These are phyloP conservation scores for Ptychoptera albimana DNA, from an alignment of 2,888 invertebrate genomes.

Conservation along the genomic window DNA sequence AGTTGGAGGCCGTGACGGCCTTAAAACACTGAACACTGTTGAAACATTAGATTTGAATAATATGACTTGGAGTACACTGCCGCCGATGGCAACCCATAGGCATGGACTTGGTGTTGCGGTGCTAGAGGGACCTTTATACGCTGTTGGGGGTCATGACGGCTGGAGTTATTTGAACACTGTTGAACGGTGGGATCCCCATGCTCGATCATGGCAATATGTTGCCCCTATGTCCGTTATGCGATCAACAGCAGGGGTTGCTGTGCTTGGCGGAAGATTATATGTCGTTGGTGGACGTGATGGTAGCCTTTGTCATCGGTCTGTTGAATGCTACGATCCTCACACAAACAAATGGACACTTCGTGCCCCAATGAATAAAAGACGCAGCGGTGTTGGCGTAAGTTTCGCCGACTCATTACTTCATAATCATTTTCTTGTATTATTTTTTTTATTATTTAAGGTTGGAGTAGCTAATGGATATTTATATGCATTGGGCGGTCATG, in stretches of 20 bases:
- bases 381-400: conserved; percentile 77
- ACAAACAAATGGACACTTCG: conserved; percentile 64
- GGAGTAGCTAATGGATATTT: conserved; percentile 76
- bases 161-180: conserved; percentile 81
- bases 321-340: conserved; percentile 70
- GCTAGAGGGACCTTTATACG: conserved; percentile 68
- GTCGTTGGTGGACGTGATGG: conserved; percentile 90
- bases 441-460: conserved; percentile 27
- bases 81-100: conserved; percentile 81
- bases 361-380: conserved; percentile 70
- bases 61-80: conserved; percentile 61
- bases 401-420: not conserved
- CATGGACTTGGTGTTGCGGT: conserved; percentile 68
- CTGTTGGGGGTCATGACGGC: conserved; percentile 90
- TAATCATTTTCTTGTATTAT: not conserved
- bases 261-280: conserved; percentile 67
- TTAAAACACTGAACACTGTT: conserved; percentile 85
- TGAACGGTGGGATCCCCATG: conserved; percentile 81
- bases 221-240: conserved; percentile 80
- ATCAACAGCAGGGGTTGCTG: conserved; percentile 75
- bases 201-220: conserved; percentile 78
- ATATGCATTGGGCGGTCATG: conserved; percentile 88
- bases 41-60: conserved; percentile 77
- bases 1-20: conserved; percentile 82
- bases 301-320: conserved; percentile 73